These are phyloP conservation scores for Papilio elwesi DNA, from an alignment of 2,888 invertebrate genomes.

Conservation along the genomic window DNA sequence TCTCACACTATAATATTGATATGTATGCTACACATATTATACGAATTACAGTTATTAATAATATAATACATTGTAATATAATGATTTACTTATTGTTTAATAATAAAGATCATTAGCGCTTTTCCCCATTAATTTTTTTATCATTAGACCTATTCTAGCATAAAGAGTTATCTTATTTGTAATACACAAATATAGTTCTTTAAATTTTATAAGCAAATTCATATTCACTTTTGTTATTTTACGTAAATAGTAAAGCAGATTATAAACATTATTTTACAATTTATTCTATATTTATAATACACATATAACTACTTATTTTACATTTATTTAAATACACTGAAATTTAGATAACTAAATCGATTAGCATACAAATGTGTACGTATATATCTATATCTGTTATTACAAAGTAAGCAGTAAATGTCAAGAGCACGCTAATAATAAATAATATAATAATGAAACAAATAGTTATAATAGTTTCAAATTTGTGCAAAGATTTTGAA, in stretches of 20 bases:
- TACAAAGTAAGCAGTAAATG: no score
- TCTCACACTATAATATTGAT: slow-evolving; percentile 15
- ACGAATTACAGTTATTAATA: slow-evolving; percentile 10
- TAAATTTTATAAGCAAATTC: slow-evolving; percentile 3
- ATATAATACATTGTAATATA: slow-evolving; percentile 43
- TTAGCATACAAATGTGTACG: no score
- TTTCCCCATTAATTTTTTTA: slow-evolving; percentile 72
- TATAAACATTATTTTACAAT: not conserved
- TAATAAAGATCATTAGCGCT: slow-evolving; percentile 79
- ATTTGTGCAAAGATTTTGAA: no score
- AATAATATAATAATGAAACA: no score
- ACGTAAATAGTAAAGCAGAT: not conserved
- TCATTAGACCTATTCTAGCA: slow-evolving; percentile 45
- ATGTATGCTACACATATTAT: slow-evolving; percentile 24
- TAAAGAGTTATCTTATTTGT: slow-evolving; percentile 27
- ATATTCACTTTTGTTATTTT: not conserved
- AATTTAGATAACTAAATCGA: no score
- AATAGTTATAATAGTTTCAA: no score
- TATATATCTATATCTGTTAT: no score
- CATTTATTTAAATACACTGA: no score
- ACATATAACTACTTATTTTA: no score
- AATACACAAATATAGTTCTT: slow-evolving; percentile 11
- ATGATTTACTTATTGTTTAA: slow-evolving; percentile 52
- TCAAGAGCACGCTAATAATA: no score
- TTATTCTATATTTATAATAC: not conserved